Percentiles rank a stretch among this genome's conserved stretches.
phyloP scores from a whole-genome alignment of 2,797 vertebrate genomes.

The Choloepus didactylus region DNA sequence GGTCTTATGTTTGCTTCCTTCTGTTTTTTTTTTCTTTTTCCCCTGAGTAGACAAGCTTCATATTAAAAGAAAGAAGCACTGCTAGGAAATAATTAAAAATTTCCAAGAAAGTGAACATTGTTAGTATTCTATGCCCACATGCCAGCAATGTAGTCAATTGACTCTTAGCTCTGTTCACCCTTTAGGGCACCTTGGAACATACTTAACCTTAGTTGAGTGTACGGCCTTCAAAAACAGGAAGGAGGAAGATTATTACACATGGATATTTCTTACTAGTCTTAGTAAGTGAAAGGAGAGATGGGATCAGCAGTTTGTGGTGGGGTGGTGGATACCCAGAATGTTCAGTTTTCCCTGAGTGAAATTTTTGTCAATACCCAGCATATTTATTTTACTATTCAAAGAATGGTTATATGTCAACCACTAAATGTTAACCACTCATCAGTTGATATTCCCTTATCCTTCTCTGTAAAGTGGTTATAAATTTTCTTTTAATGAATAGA shows the following conservation, averaged over 20 bases:
- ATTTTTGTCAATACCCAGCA: background rate
- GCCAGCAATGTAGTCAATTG: background rate
- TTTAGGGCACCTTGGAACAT: background rate
- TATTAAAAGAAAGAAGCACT: slow-evolving; percentile 6
- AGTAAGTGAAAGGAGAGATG: background rate
- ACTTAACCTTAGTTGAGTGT: background rate
- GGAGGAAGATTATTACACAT: background rate
- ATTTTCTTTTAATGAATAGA: background rate
- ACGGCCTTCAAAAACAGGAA: background rate
- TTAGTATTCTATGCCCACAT: background rate
- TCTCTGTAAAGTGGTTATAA: background rate
- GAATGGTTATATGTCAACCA: background rate
- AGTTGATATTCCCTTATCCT: background rate
- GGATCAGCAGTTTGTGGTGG: background rate
- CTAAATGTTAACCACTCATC: background rate
- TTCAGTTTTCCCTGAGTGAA: background rate
- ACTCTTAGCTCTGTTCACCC: background rate
- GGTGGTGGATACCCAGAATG: background rate
- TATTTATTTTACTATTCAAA: background rate
- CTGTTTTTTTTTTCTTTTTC: background rate
- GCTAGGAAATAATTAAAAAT: slow-evolving; percentile 1
- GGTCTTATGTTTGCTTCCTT: background rate
- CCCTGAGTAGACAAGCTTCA: background rate
- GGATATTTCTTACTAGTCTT: background rate
- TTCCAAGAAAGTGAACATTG: background rate